These are phyloP conservation scores for Sphenodon punctatus DNA, from an alignment of 2,797 vertebrate species.

Conservation along the genomic window DNA sequence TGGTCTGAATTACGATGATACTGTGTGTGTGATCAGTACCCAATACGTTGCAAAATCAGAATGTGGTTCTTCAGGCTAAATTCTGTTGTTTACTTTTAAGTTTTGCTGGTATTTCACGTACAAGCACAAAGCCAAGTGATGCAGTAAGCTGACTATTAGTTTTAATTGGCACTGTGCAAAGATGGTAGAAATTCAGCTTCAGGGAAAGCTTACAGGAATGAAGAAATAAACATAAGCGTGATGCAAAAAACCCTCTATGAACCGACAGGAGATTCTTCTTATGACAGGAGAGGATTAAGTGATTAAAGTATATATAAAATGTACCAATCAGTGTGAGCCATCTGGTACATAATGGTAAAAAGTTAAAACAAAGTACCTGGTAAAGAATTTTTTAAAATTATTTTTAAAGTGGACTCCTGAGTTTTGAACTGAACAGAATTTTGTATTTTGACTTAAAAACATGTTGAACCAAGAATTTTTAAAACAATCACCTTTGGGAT, in stretches of 20 bases:
- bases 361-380: neutral
- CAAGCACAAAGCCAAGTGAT: neutral
- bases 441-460: neutral
- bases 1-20: neutral
- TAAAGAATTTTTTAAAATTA: neutral
- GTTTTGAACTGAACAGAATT: neutral
- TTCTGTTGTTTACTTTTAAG: neutral
- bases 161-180: constrained; percentile 17
- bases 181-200: neutral
- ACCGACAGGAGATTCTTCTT: too few species aligned
- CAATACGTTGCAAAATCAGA: neutral
- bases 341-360: neutral
- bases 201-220: neutral
- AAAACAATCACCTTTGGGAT: neutral
- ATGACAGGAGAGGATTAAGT: neutral
- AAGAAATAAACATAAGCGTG: neutral
- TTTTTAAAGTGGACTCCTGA: neutral
- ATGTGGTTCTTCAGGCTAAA: neutral
- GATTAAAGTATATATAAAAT: neutral
- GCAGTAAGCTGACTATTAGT: neutral
- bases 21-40: neutral
- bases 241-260: too few species aligned
- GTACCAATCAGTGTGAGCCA: fast-evolving
- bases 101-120: neutral
- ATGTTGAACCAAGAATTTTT: neutral